These are phyloP conservation scores for Argyrosomus regius DNA, from an alignment of 2,797 vertebrate species.

Conservation along the genomic window DNA sequence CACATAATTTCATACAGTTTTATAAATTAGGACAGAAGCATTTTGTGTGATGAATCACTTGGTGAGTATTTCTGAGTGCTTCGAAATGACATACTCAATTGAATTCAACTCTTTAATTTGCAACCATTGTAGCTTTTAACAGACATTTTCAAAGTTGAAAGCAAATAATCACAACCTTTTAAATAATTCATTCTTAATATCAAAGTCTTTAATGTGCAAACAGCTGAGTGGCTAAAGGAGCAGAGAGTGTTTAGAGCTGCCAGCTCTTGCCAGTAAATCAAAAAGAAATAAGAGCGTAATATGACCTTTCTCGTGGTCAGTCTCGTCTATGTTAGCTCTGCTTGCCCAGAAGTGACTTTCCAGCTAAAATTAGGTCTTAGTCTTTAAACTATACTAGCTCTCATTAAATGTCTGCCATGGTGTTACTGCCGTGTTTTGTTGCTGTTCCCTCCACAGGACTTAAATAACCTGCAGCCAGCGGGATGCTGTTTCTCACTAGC, in stretches of 20 bases:
- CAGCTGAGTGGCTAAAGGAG: neutral
- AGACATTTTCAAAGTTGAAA: neutral
- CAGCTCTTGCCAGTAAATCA: conserved; percentile 9
- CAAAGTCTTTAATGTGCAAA: conserved; percentile 1
- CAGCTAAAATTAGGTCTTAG: conserved; percentile 29
- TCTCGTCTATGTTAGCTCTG: conserved; percentile 12
- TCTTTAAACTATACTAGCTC: conserved; percentile 36
- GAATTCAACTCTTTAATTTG: neutral
- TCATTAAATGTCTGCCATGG: conserved; percentile 57
- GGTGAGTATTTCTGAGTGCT: too few species aligned
- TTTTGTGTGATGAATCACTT: neutral
- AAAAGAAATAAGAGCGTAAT: neutral
- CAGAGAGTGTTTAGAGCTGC: neutral
- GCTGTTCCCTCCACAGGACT: conserved; percentile 57
- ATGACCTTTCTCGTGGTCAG: conserved; percentile 17
- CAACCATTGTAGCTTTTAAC: neutral
- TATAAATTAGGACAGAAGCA: neutral
- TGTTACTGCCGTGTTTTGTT: conserved; percentile 45
- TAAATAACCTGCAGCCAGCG: conserved; percentile 65
- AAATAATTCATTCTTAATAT: neutral
- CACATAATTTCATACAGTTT: neutral
- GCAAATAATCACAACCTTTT: neutral
- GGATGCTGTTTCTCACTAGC: conserved; percentile 64
- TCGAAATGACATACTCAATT: neutral
- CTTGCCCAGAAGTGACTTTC: conserved; percentile 12